Percentiles rank a stretch among this genome's conserved stretches.
These are phyloP conservation scores for Spodoptera picta DNA, from an alignment of 2,888 invertebrate species.

Conservation along the genomic window DNA sequence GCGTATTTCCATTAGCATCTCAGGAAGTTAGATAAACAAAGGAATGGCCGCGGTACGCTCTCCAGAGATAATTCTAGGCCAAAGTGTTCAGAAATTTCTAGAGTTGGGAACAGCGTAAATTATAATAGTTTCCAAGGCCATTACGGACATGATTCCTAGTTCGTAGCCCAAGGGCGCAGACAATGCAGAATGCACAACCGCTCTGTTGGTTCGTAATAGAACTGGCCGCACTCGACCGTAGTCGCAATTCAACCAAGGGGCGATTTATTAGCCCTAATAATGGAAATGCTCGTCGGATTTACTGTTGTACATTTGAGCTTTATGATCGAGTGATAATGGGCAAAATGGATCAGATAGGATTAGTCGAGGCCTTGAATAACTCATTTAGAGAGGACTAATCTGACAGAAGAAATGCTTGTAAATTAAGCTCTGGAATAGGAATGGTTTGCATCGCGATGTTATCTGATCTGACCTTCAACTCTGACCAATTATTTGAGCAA, in stretches of 20 bases:
- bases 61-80: slow-evolving; percentile 28
- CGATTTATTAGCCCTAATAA: slow-evolving; percentile 47
- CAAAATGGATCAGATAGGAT: slow-evolving; percentile 36
- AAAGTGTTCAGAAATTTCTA: slow-evolving; percentile 30
- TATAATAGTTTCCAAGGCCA: slow-evolving; percentile 49
- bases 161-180: slow-evolving; percentile 46
- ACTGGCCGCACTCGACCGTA: slow-evolving; percentile 46
- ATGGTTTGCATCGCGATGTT: slow-evolving; percentile 40
- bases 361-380: slow-evolving; percentile 13
- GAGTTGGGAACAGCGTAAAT: slow-evolving; percentile 33
- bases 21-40: slow-evolving; percentile 40
- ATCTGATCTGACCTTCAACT: slow-evolving; percentile 37
- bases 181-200: slow-evolving; percentile 49
- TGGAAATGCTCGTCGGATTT: slow-evolving; percentile 39
- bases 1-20: slow-evolving; percentile 38
- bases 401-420: slow-evolving; percentile 19
- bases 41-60: slow-evolving; percentile 30
- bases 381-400: slow-evolving; percentile 15
- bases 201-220: slow-evolving; percentile 43
- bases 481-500: slow-evolving; percentile 43
- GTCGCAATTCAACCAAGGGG: slow-evolving; percentile 40
- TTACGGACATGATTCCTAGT: slow-evolving; percentile 44
- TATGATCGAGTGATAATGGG: slow-evolving; percentile 26
- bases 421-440: slow-evolving; percentile 26
- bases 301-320: slow-evolving; percentile 38